These are phyloP conservation scores for Parelbella ahira DNA, from an alignment of 2,888 invertebrate genomes.

Conservation along the genomic window DNA sequence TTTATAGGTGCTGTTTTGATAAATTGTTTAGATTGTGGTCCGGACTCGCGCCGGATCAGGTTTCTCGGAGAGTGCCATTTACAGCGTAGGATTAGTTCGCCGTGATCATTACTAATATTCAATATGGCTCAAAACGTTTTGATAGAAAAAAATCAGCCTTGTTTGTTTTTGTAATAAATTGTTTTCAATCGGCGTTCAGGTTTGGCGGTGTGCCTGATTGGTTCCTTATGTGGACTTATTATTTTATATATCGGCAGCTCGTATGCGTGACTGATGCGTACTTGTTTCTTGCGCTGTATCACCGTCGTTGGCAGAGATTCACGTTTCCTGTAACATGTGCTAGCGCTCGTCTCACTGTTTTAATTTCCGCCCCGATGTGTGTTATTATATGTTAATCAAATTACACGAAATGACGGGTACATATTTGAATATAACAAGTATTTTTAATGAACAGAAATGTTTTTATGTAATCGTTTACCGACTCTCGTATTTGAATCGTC, in stretches of 20 bases:
- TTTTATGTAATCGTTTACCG: too few relatives aligned
- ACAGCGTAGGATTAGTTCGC: conserved; percentile 69
- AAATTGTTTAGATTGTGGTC: conserved; percentile 65
- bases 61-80: conserved; percentile 65
- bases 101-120: conserved; percentile 50
- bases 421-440: too few relatives aligned
- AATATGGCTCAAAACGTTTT: conserved; percentile 38
- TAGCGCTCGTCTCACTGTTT: conserved; percentile 7
- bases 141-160: conserved; percentile 37
- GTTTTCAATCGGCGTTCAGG: conserved; percentile 30
- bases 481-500: too few relatives aligned
- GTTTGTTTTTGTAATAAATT: conserved; percentile 38
- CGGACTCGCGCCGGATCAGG: conserved; percentile 64
- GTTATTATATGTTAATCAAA: conserved; percentile 8
- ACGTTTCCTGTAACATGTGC: conserved; percentile 22
- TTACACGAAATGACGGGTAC: neutral
- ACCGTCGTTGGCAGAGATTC: conserved; percentile 15
- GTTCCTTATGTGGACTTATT: conserved; percentile 25
- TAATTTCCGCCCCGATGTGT: conserved; percentile 2
- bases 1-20: conserved; percentile 72
- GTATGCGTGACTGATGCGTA: conserved; percentile 25
- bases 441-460: too few relatives aligned
- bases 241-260: conserved; percentile 21
- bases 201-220: conserved; percentile 26
- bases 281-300: conserved; percentile 14